A percentile compares a stretch with the other conserved stretches of the same genome.
Conservation (phyloP, 2,888 invertebrate species). For the Micropterix aruncella region DNA sequence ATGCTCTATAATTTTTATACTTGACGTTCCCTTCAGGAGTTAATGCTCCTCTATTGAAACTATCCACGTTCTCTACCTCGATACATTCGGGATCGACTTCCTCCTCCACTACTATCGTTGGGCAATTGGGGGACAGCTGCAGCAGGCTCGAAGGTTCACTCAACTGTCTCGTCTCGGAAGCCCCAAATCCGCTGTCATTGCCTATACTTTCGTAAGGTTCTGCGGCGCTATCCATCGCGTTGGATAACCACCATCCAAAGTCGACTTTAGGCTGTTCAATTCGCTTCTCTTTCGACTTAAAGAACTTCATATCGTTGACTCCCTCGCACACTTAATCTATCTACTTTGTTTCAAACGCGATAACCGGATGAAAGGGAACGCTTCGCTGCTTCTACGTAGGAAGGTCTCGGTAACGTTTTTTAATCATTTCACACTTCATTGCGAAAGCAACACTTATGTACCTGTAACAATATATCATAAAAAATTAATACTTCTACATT, state of each 20-base stretch:
- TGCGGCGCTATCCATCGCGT: conserved; percentile 6
- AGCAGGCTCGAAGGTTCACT: conserved; percentile 15
- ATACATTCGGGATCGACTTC: conserved; percentile 22
- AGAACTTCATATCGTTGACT: not conserved
- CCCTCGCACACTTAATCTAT: not conserved
- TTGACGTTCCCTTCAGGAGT: conserved; percentile 29
- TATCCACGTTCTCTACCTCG: conserved; percentile 15
- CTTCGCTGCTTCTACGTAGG: too few species aligned
- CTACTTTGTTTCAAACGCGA: not conserved
- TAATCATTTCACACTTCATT: too few species aligned
- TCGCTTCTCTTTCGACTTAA: not conserved
- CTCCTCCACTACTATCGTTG: conserved; percentile 19
- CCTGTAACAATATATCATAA: too few species aligned
- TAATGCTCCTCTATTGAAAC: conserved; percentile 19
- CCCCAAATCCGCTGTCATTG: conserved; percentile 6
- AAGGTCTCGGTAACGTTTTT: too few species aligned
- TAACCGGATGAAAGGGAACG: too few species aligned
- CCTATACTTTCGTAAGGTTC: conserved; percentile 3
- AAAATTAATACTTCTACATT: too few species aligned
- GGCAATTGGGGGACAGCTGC: conserved; percentile 13
- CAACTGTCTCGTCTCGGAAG: conserved; percentile 7
- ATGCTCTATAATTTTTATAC: conserved; percentile 24
- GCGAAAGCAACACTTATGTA: too few species aligned
- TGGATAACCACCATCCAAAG: conserved; percentile 5
- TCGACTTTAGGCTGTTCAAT: too few species aligned